Conservation (phyloP, 2,113 vertebrate genomes). For the Myrmecophaga tridactyla region DNA sequence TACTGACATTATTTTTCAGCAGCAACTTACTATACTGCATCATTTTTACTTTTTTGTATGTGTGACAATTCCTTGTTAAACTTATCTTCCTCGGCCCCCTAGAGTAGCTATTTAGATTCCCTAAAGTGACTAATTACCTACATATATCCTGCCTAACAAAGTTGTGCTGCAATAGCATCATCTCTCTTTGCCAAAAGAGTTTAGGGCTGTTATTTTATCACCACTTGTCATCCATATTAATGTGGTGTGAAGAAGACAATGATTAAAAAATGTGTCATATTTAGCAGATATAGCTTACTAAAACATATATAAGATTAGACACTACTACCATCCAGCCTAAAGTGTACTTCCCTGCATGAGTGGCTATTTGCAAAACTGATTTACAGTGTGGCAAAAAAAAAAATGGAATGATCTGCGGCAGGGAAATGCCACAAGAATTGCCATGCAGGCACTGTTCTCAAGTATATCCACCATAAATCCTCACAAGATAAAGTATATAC, state of each 20-base stretch:
- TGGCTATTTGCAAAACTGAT: slow-evolving; percentile 55
- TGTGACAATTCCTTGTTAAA: neutral
- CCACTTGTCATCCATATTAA: neutral
- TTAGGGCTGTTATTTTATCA: neutral
- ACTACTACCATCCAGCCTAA: neutral
- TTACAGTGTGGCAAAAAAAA: slow-evolving; percentile 9
- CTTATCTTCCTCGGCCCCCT: neutral
- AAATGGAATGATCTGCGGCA: neutral
- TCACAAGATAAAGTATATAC: slow-evolving; percentile 35
- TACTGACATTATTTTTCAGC: neutral
- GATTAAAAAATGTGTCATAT: neutral
- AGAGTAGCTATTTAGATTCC: neutral
- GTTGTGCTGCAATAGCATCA: neutral
- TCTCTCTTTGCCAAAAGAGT: neutral
- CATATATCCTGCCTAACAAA: neutral
- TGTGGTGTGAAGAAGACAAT: neutral
- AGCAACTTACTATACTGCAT: neutral
- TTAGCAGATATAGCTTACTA: neutral
- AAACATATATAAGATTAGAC: neutral
- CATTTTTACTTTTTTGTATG: neutral
- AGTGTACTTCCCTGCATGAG: neutral
- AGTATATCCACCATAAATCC: slow-evolving; percentile 40
- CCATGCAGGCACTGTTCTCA: neutral
- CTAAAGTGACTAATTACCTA: neutral
- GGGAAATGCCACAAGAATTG: neutral